Evolutionary conservation across 2,888 invertebrate genomes (phyloP).

Genomic region (Stramonita haemastoma): DNA sequence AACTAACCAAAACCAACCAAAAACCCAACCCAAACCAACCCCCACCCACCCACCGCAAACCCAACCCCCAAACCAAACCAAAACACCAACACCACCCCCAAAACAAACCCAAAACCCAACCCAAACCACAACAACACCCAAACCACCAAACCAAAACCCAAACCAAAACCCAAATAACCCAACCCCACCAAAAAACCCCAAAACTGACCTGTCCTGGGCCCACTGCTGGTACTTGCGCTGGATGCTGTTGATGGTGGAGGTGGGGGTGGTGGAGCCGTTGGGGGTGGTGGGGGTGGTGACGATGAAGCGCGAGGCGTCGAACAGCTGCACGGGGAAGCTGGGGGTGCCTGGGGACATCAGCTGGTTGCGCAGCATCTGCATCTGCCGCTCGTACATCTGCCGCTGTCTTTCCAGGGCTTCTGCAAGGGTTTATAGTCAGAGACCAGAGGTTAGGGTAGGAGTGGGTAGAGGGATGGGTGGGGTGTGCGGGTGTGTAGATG

Average conservation of each 20-base stretch:
- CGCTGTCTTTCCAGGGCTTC: conserved; percentile 97
- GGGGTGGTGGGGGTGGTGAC: conserved; percentile 55
- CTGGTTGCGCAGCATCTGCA: conserved; percentile 91
- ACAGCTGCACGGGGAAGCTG: conserved; percentile 68
- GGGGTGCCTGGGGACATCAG: conserved; percentile 91
- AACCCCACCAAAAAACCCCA: not conserved
- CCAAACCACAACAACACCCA: not conserved
- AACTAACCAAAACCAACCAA: not conserved
- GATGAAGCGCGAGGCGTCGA: conserved; percentile 67
- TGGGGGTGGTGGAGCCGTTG: conserved; percentile 7
- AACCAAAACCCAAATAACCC: not conserved
- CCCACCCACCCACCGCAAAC: not conserved
- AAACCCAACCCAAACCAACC: not conserved
- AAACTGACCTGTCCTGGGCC: conserved; percentile 85
- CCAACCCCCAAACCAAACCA: not conserved
- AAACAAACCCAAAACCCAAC: not conserved
- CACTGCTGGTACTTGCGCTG: conserved; percentile 84
- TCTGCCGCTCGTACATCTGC: conserved; percentile 96
- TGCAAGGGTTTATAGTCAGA: conserved; percentile 52
- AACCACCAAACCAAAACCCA: not conserved
- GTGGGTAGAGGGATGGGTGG: too few species aligned
- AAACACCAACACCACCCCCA: not conserved
- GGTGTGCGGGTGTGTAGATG: too few species aligned
- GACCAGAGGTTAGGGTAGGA: not conserved
- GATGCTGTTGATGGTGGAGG: conserved; percentile 67